Conservation (phyloP, 1,140 invertebrate species). For the Anastrepha ludens region DNA sequence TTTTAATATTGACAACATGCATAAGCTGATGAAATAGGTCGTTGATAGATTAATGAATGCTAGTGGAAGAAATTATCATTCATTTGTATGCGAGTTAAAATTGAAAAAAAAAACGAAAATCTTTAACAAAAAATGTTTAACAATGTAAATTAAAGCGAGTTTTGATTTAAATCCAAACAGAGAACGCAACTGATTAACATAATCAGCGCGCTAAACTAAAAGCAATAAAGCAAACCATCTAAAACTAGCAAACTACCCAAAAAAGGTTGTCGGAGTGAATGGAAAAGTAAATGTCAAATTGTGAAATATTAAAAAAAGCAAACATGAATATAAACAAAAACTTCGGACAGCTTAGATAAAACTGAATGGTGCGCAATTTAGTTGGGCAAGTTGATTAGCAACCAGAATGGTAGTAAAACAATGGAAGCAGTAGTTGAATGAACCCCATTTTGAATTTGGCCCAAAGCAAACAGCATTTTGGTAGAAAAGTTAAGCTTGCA, state of each 20-base stretch:
- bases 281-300: conserved; percentile 37
- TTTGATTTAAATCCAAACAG: not conserved
- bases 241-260: not conserved
- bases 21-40: not conserved
- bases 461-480: not conserved
- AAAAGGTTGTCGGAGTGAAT: conserved; percentile 4
- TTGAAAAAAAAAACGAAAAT: too few species aligned
- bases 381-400: not conserved
- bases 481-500: not conserved
- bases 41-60: conserved; percentile 12
- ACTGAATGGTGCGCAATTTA: not conserved
- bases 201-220: not conserved
- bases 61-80: not conserved
- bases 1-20: not conserved
- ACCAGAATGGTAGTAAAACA: not conserved
- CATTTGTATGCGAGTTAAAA: not conserved
- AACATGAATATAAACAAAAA: not conserved
- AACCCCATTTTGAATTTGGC: not conserved
- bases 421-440: not conserved
- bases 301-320: conserved; percentile 1
- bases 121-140: not conserved
- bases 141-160: conserved; percentile 9
- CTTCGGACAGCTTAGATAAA: not conserved
- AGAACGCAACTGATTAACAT: conserved; percentile 2
- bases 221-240: not conserved